Conservation (phyloP, 1,140 invertebrate genomes). For the Chlorops oryzae region DNA sequence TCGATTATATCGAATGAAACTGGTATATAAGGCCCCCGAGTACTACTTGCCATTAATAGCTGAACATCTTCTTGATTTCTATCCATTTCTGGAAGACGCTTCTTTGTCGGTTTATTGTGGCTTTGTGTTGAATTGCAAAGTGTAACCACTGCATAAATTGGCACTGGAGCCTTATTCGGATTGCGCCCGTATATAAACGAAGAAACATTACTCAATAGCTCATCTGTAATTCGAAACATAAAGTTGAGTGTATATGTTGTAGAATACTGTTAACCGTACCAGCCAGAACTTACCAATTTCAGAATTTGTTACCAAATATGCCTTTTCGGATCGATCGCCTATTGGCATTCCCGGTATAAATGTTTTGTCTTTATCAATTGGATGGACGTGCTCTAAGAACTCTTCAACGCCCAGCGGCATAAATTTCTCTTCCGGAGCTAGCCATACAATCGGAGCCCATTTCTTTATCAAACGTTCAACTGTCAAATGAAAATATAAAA, state of each 20-base stretch:
- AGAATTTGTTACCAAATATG: constrained; percentile 53
- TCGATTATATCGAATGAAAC: constrained; percentile 39
- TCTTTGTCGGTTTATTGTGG: no score
- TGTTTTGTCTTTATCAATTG: constrained; percentile 37
- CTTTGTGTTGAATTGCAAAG: constrained; percentile 24
- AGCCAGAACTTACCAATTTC: constrained; percentile 47
- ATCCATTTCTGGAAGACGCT: constrained; percentile 10
- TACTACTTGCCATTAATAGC: constrained; percentile 18
- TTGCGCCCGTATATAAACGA: constrained; percentile 58
- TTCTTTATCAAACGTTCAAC: constrained; percentile 51
- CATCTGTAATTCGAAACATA: constrained; percentile 34
- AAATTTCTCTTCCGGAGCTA: constrained; percentile 58
- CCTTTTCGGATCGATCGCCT: constrained; percentile 45
- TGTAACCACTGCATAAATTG: constrained; percentile 56
- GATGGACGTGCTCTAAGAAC: constrained; percentile 55
- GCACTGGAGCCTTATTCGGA: constrained; percentile 52
- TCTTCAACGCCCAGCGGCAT: constrained; percentile 56
- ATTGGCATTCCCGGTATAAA: constrained; percentile 31
- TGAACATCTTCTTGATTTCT: constrained; percentile 1
- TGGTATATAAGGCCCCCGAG: constrained; percentile 33
- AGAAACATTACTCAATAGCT: constrained; percentile 50
- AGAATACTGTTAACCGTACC: neutral
- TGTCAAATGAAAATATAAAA: no score
- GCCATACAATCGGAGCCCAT: constrained; percentile 61
- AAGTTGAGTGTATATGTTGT: neutral